A percentile compares a stretch with the other conserved stretches of the same genome.
Conservation (phyloP, 2,797 vertebrate species). For the Rousettus madagascariensis region DNA sequence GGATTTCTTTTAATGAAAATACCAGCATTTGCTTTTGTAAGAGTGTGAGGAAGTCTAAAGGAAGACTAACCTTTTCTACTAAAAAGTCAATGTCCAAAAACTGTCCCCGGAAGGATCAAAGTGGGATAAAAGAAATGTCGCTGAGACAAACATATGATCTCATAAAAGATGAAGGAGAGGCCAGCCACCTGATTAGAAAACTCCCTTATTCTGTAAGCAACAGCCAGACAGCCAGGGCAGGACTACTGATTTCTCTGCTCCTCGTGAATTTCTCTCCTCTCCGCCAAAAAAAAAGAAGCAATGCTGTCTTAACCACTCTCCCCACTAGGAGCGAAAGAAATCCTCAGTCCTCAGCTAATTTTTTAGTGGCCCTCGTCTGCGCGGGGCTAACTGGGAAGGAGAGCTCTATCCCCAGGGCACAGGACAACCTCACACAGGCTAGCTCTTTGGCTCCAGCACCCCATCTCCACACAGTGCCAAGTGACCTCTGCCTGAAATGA, state of each 20-base stretch:
- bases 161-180: not conserved
- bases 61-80: not conserved
- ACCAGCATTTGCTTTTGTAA: not conserved
- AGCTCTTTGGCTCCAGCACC: not conserved
- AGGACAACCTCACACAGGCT: not conserved
- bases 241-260: not conserved
- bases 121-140: not conserved
- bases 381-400: not conserved
- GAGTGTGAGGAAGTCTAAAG: not conserved
- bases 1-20: not conserved
- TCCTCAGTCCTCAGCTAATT: not conserved
- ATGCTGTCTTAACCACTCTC: not conserved
- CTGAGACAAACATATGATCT: not conserved
- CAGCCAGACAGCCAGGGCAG: not conserved
- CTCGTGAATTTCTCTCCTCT: not conserved
- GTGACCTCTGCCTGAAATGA: conserved; percentile 52
- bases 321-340: not conserved
- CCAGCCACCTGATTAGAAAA: not conserved
- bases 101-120: not conserved
- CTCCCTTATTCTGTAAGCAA: not conserved
- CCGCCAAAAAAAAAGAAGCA: not conserved
- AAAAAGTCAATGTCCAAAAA: not conserved
- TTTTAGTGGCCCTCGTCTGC: not conserved
- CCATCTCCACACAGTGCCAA: not conserved
- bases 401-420: not conserved